phyloP scores from a whole-genome alignment of 2,888 invertebrate genomes.

The Melolontha melolontha region DNA sequence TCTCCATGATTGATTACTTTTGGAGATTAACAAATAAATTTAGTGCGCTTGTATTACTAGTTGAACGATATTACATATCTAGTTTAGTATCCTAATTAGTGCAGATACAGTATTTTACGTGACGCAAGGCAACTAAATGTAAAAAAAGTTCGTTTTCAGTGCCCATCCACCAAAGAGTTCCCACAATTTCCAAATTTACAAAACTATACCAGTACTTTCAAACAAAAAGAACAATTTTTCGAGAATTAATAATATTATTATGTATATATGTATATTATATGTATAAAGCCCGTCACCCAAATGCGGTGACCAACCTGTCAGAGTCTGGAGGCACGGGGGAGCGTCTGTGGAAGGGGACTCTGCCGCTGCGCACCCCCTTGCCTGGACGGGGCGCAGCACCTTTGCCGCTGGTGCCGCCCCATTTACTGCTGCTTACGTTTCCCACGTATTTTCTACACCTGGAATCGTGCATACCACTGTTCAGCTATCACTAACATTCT shows the following conservation, averaged over 20 bases:
- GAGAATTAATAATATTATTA: conserved; percentile 25
- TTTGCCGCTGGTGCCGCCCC: conserved; percentile 51
- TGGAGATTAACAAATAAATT: too few species aligned
- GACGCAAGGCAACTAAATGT: too few species aligned
- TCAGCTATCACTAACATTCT: conserved; percentile 32
- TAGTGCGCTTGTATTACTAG: too few species aligned
- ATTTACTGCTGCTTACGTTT: conserved; percentile 56
- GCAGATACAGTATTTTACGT: too few species aligned
- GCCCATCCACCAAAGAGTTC: too few species aligned
- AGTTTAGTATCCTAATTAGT: too few species aligned
- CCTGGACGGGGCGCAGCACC: conserved; percentile 63
- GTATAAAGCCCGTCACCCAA: conserved; percentile 59
- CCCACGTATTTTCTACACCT: conserved; percentile 65
- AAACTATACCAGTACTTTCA: too few species aligned
- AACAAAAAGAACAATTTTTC: background rate
- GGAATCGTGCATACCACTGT: conserved; percentile 56
- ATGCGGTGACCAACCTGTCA: conserved; percentile 64
- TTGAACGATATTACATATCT: too few species aligned
- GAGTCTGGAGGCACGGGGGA: conserved; percentile 65
- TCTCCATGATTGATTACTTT: too few species aligned
- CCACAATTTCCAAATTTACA: too few species aligned
- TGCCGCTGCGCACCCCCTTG: conserved; percentile 64
- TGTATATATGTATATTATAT: conserved; percentile 19
- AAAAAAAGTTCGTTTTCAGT: too few species aligned
- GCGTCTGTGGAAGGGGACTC: conserved; percentile 74